Percentiles rank a stretch among this genome's conserved stretches.
phyloP scores from a whole-genome alignment of 2,113 vertebrate species.

The Castor canadensis region DNA sequence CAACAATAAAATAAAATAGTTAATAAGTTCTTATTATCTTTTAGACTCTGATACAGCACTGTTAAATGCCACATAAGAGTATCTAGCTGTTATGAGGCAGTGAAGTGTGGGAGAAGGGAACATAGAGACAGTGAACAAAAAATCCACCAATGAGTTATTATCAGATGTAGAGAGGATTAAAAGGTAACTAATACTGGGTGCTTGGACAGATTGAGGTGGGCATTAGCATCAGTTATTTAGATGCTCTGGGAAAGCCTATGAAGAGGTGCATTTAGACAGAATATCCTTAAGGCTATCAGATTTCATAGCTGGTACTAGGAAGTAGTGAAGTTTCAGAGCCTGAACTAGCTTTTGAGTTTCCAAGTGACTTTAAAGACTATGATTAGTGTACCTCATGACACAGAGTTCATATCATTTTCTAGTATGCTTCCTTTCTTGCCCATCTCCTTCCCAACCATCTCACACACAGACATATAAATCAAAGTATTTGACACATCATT shows the following conservation, averaged over 20 bases:
- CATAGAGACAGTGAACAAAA: not conserved
- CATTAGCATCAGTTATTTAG: not conserved
- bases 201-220: not conserved
- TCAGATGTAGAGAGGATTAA: not conserved
- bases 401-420: accelerated
- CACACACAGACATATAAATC: not conserved
- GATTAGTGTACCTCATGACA: not conserved
- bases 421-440: not conserved
- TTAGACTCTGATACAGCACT: not conserved
- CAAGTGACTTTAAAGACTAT: not conserved
- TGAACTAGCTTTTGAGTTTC: not conserved
- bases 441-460: not conserved
- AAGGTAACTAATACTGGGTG: not conserved
- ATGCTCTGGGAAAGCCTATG: not conserved
- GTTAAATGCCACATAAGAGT: not conserved
- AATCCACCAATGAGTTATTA: not conserved
- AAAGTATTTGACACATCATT: not conserved
- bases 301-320: not conserved
- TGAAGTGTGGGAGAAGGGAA: not conserved
- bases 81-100: not conserved
- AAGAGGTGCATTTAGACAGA: not conserved
- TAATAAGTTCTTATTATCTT: not conserved
- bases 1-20: too few relatives aligned
- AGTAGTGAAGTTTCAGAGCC: not conserved
- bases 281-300: not conserved